Base-by-base conservation (phyloP, 2,888 invertebrate species). In the Metacarcinus magister region DNA sequence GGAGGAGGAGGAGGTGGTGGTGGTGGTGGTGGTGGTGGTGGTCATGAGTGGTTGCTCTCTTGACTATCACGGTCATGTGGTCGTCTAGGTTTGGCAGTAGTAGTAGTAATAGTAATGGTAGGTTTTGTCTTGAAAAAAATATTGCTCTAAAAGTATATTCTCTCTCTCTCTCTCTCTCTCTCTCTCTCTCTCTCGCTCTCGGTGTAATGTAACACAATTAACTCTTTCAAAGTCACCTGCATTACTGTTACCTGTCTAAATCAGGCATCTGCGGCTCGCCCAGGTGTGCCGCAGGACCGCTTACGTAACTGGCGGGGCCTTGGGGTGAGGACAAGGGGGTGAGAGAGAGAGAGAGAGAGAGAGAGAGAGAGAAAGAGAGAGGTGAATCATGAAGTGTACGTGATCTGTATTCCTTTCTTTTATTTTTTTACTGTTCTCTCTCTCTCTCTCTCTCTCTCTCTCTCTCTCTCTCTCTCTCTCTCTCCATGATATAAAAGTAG, bases 131-230 rank as follows among this genome's bases (percentile, higher is more conserved):
- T 48, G 13, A 48, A 13, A 48, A 13, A 13, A 48, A 13, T 2
- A 48, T 2, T 13, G 48, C 2, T 48, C 8, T 13, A 13, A 8
- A 48, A 48, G 48, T 48, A 13, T 48, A 13, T 48, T 13, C 60
- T 16, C 60, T 67, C 60, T 67, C 60, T 67, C 60, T 67, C 48
- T 48, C 46, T 46, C 46, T 46, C 13, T 60, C 23, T 60, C 23
- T 19, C 60, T 60, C 60, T 60, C 60, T 60, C 60, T 67, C 16
- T 67, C 16, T 23, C 67, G 23, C 16, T n/a, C 67, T 0, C 0
- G 32, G 32, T 82, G 82, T 82, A 82, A 82, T 82, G 82, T 82
- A 82, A 82, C 82, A 82, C 82, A 82, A 82, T 82, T 82, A 82
- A 82, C 82, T 82, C 82, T 82, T 82, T 82, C 3, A 82, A 82